phyloP scores from a whole-genome alignment of 2,113 vertebrate genomes.

The Bujurquina vittata region DNA sequence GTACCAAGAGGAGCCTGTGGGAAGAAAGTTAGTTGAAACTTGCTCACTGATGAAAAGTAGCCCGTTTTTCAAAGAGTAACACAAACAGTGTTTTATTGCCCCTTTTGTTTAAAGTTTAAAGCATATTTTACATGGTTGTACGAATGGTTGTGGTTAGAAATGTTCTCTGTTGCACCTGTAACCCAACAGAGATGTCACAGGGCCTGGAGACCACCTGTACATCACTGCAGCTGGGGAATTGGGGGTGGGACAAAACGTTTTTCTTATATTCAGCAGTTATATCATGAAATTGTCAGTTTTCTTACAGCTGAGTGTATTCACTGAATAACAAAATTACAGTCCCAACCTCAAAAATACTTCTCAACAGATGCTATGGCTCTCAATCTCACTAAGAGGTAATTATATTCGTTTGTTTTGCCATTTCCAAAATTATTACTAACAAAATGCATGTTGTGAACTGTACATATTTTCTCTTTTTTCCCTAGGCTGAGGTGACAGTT shows the following conservation, averaged over 20 bases:
- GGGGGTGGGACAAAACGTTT: too few species aligned
- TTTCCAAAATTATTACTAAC: neutral
- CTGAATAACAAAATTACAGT: neutral
- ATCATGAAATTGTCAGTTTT: too few species aligned
- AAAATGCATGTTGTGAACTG: too few species aligned
- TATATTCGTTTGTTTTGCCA: neutral
- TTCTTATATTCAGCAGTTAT: too few species aligned
- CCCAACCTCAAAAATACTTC: neutral
- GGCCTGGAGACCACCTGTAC: neutral
- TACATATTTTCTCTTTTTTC: neutral
- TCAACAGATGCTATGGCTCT: neutral
- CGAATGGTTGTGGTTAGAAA: neutral
- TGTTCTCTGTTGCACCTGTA: neutral
- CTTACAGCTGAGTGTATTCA: too few species aligned
- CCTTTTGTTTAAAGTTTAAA: neutral
- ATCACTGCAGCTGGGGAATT: neutral
- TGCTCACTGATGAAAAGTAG: neutral
- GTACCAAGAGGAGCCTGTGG: neutral
- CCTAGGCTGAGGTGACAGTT: neutral
- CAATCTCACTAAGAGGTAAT: neutral
- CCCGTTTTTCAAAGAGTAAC: neutral
- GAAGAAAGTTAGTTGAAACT: neutral
- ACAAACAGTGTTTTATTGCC: neutral
- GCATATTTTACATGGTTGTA: neutral
- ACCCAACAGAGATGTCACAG: neutral